A percentile compares a stretch with the other conserved stretches of the same genome.
phyloP scores from a whole-genome alignment of 2,113 vertebrate species.

The Oncorhynchus tshawytscha region DNA sequence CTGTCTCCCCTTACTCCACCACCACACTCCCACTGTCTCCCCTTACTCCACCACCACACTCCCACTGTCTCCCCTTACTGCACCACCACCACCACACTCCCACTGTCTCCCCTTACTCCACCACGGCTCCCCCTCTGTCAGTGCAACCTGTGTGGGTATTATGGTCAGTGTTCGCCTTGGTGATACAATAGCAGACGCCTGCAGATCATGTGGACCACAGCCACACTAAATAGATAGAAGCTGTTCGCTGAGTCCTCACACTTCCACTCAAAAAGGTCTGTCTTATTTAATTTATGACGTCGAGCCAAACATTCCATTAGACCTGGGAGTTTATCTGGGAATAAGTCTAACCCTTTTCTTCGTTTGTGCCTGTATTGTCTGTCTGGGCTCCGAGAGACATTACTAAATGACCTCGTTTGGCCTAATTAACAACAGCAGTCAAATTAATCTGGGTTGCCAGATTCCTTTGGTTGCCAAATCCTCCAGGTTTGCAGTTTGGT shows the following conservation, averaged over 20 bases:
- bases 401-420: too few relatives aligned
- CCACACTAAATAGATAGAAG: too few relatives aligned
- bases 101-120: too few relatives aligned
- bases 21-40: too few relatives aligned
- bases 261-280: neutral
- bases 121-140: neutral
- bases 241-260: too few relatives aligned
- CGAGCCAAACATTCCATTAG: neutral
- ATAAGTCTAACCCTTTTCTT: neutral
- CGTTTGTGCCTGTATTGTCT: constrained; percentile 1
- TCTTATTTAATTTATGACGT: neutral
- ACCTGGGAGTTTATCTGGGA: neutral
- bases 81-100: too few relatives aligned
- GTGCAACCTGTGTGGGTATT: neutral
- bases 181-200: neutral
- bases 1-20: too few relatives aligned
- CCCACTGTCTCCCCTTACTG: too few relatives aligned
- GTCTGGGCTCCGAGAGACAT: neutral
- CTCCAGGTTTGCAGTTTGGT: neutral
- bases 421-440: neutral
- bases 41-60: neutral
- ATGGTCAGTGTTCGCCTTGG: neutral
- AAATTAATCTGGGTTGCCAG: constrained; percentile 1
- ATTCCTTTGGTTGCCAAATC: neutral
- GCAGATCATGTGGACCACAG: neutral